These are phyloP conservation scores for Andrena fulva DNA, from an alignment of 2,888 invertebrate genomes.

Conservation along the genomic window DNA sequence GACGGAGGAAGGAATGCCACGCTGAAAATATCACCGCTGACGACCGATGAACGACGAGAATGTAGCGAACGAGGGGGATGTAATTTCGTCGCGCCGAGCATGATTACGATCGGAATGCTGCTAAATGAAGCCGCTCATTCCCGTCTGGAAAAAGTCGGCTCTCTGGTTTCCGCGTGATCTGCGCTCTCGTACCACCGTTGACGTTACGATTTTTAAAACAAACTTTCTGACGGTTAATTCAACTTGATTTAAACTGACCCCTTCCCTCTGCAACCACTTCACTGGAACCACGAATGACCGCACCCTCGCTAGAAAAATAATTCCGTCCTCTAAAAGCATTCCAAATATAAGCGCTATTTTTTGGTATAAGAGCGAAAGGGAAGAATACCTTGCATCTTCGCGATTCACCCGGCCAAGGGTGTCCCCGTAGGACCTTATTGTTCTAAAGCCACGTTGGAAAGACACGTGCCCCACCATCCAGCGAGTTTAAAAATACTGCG, in stretches of 20 bases:
- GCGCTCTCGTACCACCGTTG: background rate
- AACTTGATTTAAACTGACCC: background rate
- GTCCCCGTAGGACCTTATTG: conserved; percentile 24
- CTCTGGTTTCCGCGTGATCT: background rate
- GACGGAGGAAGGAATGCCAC: background rate
- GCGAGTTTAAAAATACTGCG: conserved; percentile 12
- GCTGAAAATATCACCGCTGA: conserved; percentile 11
- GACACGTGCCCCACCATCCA: background rate
- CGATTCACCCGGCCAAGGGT: background rate
- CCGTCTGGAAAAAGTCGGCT: background rate
- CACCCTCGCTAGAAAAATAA: background rate
- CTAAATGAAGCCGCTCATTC: conserved; percentile 15
- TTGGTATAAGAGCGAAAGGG: background rate
- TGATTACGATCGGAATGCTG: conserved; percentile 34
- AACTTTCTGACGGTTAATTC: background rate
- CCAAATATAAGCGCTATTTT: background rate
- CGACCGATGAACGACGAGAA: conserved; percentile 34
- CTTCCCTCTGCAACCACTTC: background rate
- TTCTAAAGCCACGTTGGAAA: conserved; percentile 6
- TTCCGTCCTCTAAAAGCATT: background rate
- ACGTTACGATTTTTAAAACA: background rate
- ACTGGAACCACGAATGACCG: background rate
- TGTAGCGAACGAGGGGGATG: background rate
- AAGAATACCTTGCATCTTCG: background rate
- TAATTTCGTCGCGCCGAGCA: conserved; percentile 36